These are phyloP conservation scores for Pasiphila rectangulata DNA, from an alignment of 2,888 invertebrate species.

Conservation along the genomic window DNA sequence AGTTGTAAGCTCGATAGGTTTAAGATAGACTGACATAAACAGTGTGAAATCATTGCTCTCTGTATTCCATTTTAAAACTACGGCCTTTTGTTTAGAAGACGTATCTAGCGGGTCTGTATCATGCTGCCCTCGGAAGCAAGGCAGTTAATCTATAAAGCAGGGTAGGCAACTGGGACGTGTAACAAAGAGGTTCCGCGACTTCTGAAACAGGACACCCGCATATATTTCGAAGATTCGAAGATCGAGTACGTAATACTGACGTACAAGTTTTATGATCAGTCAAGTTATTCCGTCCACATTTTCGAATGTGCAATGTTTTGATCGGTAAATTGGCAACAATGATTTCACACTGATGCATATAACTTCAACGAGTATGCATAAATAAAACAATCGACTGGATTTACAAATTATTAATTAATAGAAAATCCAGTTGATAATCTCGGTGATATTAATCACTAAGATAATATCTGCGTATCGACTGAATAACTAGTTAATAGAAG, in stretches of 20 bases:
- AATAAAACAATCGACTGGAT: conserved; percentile 47
- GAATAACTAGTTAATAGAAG: conserved; percentile 71
- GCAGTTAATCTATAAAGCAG: conserved; percentile 2
- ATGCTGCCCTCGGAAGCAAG: background rate
- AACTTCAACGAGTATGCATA: conserved; percentile 37
- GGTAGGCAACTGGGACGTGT: conserved; percentile 14
- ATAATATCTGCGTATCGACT: conserved; percentile 70
- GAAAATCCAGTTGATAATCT: conserved; percentile 58
- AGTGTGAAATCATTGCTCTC: conserved; percentile 60
- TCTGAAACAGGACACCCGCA: background rate
- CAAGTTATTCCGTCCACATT: conserved; percentile 75
- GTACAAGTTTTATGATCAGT: conserved; percentile 20
- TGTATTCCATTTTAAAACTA: conserved; percentile 30
- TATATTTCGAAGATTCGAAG: conserved; percentile 1
- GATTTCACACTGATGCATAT: conserved; percentile 59
- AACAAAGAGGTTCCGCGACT: conserved; percentile 3
- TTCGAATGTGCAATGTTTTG: conserved; percentile 59
- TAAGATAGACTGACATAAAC: conserved; percentile 65
- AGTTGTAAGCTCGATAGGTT: conserved; percentile 44
- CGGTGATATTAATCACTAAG: conserved; percentile 69
- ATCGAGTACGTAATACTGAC: conserved; percentile 20
- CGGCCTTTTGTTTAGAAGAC: conserved; percentile 16
- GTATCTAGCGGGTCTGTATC: background rate
- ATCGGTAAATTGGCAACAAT: conserved; percentile 42
- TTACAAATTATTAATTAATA: conserved; percentile 38